Conservation (phyloP, 2,113 vertebrate species). For the Mesoclemmys tuberculata region DNA sequence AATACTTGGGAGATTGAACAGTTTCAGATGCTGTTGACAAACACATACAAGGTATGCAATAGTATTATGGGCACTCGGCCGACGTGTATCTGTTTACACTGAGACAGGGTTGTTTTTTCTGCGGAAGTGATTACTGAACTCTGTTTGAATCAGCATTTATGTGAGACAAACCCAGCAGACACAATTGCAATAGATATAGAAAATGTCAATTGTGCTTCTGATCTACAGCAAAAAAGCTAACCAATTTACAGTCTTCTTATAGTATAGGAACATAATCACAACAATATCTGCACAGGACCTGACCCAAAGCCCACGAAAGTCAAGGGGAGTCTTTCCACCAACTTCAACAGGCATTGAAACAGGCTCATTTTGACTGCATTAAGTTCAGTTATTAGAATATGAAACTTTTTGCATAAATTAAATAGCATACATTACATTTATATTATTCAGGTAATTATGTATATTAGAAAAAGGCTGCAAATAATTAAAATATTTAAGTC, state of each 20-base stretch:
- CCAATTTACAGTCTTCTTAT: background rate
- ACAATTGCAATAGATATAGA: background rate
- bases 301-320: background rate
- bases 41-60: background rate
- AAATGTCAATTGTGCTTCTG: background rate
- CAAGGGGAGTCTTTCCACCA: background rate
- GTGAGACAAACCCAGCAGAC: background rate
- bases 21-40: background rate
- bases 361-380: background rate
- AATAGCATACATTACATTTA: accelerated
- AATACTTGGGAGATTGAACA: background rate
- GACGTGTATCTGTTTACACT: background rate
- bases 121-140: background rate
- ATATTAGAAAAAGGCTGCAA: accelerated
- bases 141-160: background rate
- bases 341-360: background rate
- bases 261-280: background rate
- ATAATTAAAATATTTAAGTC: background rate
- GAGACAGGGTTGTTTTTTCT: background rate
- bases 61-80: background rate
- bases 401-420: background rate
- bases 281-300: background rate
- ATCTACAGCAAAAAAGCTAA: background rate
- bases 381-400: background rate
- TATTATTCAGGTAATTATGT: background rate